Evolutionary conservation across 1,140 invertebrate species (phyloP).

Genomic region (Bombus vancouverensis): DNA sequence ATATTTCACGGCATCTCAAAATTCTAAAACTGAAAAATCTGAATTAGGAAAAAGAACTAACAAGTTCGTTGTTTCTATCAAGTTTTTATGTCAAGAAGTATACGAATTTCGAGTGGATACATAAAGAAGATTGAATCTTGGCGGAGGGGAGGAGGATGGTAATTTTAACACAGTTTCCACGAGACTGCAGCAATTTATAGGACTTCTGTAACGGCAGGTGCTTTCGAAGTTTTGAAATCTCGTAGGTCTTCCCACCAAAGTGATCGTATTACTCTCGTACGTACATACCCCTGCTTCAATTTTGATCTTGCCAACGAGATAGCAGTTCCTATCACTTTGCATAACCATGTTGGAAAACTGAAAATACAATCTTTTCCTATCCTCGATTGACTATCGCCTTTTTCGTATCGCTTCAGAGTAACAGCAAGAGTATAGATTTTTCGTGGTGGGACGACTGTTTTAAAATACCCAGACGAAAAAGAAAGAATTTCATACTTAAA

Average conservation of each 20-base stretch:
- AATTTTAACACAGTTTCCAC: slow-evolving; percentile 42
- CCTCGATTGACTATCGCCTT: no score
- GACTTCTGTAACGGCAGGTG: slow-evolving; percentile 42
- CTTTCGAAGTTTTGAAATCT: slow-evolving; percentile 46
- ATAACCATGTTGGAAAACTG: slow-evolving; percentile 18
- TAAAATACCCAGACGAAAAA: no score
- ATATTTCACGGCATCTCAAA: no score
- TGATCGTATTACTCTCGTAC: slow-evolving; percentile 25
- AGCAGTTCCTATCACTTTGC: slow-evolving; percentile 49
- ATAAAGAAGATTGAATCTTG: slow-evolving; percentile 25
- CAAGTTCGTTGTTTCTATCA: no score
- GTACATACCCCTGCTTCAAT: slow-evolving; percentile 23
- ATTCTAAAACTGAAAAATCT: no score
- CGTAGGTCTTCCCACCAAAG: slow-evolving; percentile 32
- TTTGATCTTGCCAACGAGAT: slow-evolving; percentile 56
- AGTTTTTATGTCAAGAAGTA: neutral
- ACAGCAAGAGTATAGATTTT: neutral
- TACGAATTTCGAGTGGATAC: neutral
- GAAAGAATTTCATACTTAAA: no score
- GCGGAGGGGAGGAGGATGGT: neutral
- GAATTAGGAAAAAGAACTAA: neutral
- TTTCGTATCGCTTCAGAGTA: neutral
- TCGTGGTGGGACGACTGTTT: no score
- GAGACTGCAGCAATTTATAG: slow-evolving; percentile 45
- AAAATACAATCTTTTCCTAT: slow-evolving; percentile 30